Base-by-base conservation (phyloP, 2,113 vertebrate genomes). In the Siphamia tubifer region DNA sequence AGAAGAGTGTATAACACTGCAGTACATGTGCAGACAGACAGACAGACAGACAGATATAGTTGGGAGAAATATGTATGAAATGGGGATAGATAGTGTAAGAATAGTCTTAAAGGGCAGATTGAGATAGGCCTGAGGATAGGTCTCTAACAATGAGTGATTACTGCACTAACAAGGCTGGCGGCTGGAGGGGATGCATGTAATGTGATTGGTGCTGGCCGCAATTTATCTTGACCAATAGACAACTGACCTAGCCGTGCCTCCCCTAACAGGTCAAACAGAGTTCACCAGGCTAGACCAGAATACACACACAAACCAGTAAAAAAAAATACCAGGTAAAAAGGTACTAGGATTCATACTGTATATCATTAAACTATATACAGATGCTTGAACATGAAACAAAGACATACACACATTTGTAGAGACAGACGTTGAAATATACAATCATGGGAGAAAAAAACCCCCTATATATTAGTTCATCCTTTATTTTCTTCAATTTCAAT, bases 221-320 rank as follows among this genome's bases (percentile, higher is more conserved):
- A 91, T 92, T 87, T 88, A 81, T 93, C 90, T 85, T 79, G 61
- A 83, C 90, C 92, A 90, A 90, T 88, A 89, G 91, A 91, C 89
- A 90, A 86, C 80, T 91, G 92, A 91, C 83, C 90, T 77, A 73
- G 69, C 73, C 19, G 39, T 92, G 87, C 45, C 58, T 86, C 74
- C 82, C 75, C 30, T 62, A 79, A 61, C 40, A 87, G 91, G 92
- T 93, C 90, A 91, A 24, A 42, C 48, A 71, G 60, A 91, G 92
- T 92, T 93, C 92, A 92, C 47, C 72, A 67, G 55, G 60, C 68
- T 45, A 47, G 47, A 45, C 39, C 61, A 66, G 28, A 40, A 20
- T 16, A 31, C 27, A 39, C 10, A 38, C 16, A 0, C 40, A 16
- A 56, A 24, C 54, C 24, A 40, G 28, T 35, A n/a, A 28, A 21